A percentile compares a stretch with the other conserved stretches of the same genome.
phyloP scores from a whole-genome alignment of 1,140 invertebrate species.

The Apis cerana region DNA sequence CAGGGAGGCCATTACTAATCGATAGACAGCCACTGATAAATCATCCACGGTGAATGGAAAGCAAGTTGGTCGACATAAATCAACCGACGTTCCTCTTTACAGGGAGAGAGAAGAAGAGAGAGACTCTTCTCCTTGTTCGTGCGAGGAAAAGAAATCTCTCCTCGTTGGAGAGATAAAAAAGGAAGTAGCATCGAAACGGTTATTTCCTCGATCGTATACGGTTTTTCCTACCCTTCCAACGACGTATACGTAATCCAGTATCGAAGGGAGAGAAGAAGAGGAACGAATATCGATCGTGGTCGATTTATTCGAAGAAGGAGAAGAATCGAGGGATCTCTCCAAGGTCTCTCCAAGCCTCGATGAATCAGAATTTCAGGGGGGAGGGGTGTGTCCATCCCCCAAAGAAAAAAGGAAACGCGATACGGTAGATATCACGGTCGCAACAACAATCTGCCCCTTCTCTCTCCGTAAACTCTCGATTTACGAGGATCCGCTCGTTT shows the following conservation, averaged over 20 bases:
- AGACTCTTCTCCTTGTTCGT: too few relatives aligned
- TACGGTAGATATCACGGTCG: neutral
- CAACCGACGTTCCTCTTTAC: neutral
- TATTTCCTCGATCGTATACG: neutral
- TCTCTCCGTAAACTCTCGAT: constrained; percentile 19
- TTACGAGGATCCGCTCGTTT: constrained; percentile 54
- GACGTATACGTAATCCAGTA: too few relatives aligned
- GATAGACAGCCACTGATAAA: constrained; percentile 13
- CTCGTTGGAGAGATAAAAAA: neutral
- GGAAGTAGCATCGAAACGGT: neutral
- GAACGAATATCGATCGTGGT: neutral
- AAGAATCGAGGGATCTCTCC: neutral
- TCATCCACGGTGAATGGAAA: too few relatives aligned
- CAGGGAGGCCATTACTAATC: neutral
- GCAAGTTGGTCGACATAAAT: constrained; percentile 32
- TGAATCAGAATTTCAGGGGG: constrained; percentile 56
- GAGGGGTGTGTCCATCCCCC: neutral
- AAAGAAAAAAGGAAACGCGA: neutral
- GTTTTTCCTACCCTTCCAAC: neutral
- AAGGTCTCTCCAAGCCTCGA: neutral
- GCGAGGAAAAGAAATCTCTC: neutral
- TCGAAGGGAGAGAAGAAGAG: neutral
- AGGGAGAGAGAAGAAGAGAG: neutral
- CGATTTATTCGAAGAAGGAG: neutral
- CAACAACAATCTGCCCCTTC: neutral